Evolutionary conservation across 2,888 invertebrate genomes (phyloP), one percentile per base, ranked within the genome.

Genomic region (Amphiduros pacificus): DNA sequence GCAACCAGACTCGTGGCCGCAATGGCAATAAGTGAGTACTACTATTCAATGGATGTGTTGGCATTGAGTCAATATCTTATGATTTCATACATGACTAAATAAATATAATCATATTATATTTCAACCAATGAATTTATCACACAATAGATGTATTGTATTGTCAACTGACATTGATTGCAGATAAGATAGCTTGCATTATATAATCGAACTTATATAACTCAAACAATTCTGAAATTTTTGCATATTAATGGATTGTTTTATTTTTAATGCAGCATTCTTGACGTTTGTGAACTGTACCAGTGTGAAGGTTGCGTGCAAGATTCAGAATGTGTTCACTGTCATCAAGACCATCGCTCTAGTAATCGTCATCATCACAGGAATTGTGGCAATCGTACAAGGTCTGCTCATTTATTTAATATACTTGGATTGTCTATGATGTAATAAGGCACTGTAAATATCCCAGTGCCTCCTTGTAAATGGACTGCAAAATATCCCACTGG

Each of bases 1-100:
- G 73, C 74, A 1, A 62, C 75, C 5, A 61, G 73, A 27, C 63
- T 80, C 11, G 53, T 80, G 11, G 77, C 78, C 1, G 76, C 76
- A 4, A 48, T 73, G 5, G 70, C 76, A 17, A 73, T 79, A 4
- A 65, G 80, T 80, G 70, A 72, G 78, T 79, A 11, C 26, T 51
- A 24, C 5, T 51, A 51, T 20, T 20, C 22, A 24, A 27, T 51
- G 17, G 28, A 51, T 51, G 17, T 11, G 6, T 17, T 17, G 6
- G n/a, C 22, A n/a, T 20, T 22, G 6, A 51, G 26, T 24, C 20
- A 51, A 51, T 22, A 26, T 51, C 4, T n/a, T n/a, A n/a, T n/a
- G n/a, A n/a, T n/a, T n/a, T n/a, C n/a, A n/a, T n/a, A n/a, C n/a
- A n/a, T n/a, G n/a, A n/a, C n/a, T n/a, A n/a, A n/a, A n/a, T n/a